These are phyloP conservation scores for Cinclus cinclus DNA, from an alignment of 2,113 vertebrate genomes.

Conservation along the genomic window DNA sequence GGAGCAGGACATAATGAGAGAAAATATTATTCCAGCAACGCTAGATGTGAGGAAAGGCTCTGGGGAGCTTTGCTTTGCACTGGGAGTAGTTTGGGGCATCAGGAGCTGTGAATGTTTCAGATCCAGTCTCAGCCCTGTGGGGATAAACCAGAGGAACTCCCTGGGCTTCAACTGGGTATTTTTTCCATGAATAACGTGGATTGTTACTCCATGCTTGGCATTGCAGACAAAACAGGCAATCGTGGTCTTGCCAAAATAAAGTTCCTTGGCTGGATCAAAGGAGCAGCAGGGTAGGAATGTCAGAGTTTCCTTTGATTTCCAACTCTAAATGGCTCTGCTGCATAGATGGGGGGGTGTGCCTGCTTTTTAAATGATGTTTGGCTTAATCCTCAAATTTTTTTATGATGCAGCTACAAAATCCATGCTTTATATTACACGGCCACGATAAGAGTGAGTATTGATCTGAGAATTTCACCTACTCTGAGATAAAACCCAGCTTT, in stretches of 20 bases:
- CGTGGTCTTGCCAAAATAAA: neutral
- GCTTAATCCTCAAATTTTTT: neutral
- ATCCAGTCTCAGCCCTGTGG: neutral
- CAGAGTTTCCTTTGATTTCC: neutral
- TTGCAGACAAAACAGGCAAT: neutral
- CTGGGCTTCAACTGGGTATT: rapidly evolving
- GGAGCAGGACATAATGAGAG: neutral
- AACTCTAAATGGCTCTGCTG: neutral
- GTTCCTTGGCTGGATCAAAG: neutral
- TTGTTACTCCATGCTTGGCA: neutral
- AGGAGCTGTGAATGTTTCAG: neutral
- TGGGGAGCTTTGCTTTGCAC: neutral
- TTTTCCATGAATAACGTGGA: neutral
- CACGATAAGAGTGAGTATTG: neutral
- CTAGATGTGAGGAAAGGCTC: neutral
- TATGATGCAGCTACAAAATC: neutral
- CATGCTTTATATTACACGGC: neutral
- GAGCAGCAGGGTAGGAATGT: neutral
- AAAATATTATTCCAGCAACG: neutral
- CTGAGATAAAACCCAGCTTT: neutral
- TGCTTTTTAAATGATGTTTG: neutral
- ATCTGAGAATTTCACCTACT: slow-evolving; percentile 5
- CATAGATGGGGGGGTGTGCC: neutral
- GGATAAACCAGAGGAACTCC: neutral
- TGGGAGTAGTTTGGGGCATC: neutral